Evolutionary conservation across 2,888 invertebrate species (phyloP), one percentile per base, ranked within the genome.

Genomic region (Strigamia maritima): DNA sequence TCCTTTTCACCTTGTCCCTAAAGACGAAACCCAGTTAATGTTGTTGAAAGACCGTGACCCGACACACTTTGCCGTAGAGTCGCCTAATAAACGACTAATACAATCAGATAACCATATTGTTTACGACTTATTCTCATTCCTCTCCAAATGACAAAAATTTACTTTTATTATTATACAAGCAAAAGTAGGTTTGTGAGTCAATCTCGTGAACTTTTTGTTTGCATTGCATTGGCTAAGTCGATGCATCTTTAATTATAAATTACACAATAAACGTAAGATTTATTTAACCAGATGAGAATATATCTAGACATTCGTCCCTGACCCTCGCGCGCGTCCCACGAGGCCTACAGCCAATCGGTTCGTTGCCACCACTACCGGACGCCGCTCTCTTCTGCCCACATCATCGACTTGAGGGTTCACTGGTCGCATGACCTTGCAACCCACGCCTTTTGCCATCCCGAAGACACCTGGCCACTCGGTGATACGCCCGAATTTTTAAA

Each of bases 301-400:
- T 24, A 1, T 65, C 60, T 22, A 65, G 60, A 24, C 60, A 24
- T 65, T 65, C 60, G 60, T 65, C 60, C 60, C 60, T 65, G 60
- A 65, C 60, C 60, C 60, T 65, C 60, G 24, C 60, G 24, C 60
- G 22, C 60, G 60, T 65, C 60, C 60, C 60, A 65, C 60, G 60
- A 24, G 60, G 19, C 24, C 24, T 65, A 65, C 14, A 19, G n/a
- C 60, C 22, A 44, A 65, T 65, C 60, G 60, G 60, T 65, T 65
- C 60, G 60, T 65, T 65, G 60, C 22, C 60, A 65, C 60, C 24
- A 24, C 60, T 22, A 22, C 60, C 60, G 60, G 60, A 65, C 60
- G 24, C 60, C 60, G 60, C 22, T 65, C 60, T 65, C 60, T 65
- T 65, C 60, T 65, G 60, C 60, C 60, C 60, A 65, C 60, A 65